A percentile compares a stretch with the other conserved stretches of the same genome.
Conservation (phyloP, 37 sponge, comb jelly and placozoan genomes). For the Halichondria panicea region DNA sequence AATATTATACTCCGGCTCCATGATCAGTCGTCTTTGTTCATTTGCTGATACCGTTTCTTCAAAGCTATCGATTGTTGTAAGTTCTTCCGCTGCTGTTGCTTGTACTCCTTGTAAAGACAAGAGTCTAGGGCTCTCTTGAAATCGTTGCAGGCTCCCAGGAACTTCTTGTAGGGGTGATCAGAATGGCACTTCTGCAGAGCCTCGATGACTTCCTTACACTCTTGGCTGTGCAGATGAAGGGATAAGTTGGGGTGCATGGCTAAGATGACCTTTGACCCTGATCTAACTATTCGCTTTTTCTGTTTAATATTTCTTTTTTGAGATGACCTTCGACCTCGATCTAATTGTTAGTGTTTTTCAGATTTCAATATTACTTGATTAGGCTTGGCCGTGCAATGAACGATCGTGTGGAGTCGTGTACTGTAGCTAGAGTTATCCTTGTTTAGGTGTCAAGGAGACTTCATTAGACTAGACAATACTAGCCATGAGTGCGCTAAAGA, state of each 20-base stretch:
- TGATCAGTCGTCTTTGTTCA: constrained; percentile 4
- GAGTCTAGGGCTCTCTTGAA: constrained; percentile 67
- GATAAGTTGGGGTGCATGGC: constrained; percentile 78
- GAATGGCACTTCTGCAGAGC: constrained; percentile 66
- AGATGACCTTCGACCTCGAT: too few relatives aligned
- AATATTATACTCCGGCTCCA: too few relatives aligned
- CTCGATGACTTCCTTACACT: constrained; percentile 74
- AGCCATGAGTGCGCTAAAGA: not conserved
- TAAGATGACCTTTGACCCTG: not conserved
- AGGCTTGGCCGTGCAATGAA: too few relatives aligned
- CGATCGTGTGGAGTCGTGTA: too few relatives aligned
- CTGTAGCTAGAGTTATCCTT: too few relatives aligned
- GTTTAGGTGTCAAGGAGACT: not conserved
- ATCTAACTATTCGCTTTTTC: not conserved
- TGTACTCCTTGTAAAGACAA: constrained; percentile 76
- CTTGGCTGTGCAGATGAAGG: constrained; percentile 65
- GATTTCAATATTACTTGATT: too few relatives aligned
- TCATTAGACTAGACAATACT: not conserved
- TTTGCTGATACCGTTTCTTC: constrained; percentile 28
- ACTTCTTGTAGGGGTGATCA: constrained; percentile 66
- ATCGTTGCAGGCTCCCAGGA: constrained; percentile 80
- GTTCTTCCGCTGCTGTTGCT: constrained; percentile 31
- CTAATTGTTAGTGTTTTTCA: too few relatives aligned
- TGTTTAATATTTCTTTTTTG: not conserved
- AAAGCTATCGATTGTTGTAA: constrained; percentile 18